A percentile compares a stretch with the other conserved stretches of the same genome.
These are phyloP conservation scores for Knipowitschia caucasica DNA, from an alignment of 2,797 vertebrate genomes.

Conservation along the genomic window DNA sequence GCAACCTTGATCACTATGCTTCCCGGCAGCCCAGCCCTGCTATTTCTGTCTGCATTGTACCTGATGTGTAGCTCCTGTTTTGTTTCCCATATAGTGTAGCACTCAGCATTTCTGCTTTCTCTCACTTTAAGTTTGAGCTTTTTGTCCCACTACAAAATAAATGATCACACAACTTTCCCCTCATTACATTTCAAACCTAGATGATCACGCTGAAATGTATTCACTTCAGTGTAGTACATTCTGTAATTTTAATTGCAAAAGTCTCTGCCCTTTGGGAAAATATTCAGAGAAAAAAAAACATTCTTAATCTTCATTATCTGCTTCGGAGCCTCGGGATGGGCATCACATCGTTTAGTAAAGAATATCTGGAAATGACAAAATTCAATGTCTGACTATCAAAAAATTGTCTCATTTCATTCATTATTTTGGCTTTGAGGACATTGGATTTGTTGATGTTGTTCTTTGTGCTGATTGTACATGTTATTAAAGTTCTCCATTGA, in stretches of 20 bases:
- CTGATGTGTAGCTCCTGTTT: neutral
- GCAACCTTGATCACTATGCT: slow-evolving; percentile 8
- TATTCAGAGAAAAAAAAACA: no score
- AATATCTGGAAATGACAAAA: neutral
- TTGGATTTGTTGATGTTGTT: neutral
- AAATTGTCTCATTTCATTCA: neutral
- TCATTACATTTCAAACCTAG: no score
- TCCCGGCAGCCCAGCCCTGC: slow-evolving; percentile 4
- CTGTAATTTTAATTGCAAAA: no score
- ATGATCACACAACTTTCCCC: no score
- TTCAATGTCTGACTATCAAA: no score
- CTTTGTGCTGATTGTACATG: neutral
- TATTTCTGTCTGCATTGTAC: neutral
- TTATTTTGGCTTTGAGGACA: neutral
- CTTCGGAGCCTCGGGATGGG: neutral
- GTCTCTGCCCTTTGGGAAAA: no score
- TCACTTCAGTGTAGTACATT: no score
- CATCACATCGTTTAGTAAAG: neutral
- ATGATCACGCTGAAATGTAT: no score
- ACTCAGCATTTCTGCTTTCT: no score
- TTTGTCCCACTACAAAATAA: no score
- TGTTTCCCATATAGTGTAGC: no score
- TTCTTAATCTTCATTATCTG: neutral
- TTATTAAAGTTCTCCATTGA: neutral
- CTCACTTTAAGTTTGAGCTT: no score